These are phyloP conservation scores for Diadumene lineata DNA, from an alignment of 92 coral and sea anemone species.

Conservation along the genomic window DNA sequence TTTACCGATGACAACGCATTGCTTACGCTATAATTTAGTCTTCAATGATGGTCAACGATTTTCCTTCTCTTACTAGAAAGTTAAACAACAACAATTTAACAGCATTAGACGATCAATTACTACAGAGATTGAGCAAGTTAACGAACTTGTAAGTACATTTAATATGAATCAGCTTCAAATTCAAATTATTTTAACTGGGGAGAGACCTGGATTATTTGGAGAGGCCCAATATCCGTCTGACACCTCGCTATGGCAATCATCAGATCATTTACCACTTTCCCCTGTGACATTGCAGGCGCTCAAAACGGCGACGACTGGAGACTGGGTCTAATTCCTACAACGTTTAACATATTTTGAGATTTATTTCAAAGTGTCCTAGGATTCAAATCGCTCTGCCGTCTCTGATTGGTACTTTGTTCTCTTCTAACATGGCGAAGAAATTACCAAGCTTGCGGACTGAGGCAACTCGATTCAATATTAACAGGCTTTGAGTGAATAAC, in stretches of 20 bases:
- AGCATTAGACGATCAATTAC: constrained; percentile 3
- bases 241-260: no score
- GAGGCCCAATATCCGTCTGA: not conserved
- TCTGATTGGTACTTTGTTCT: no score
- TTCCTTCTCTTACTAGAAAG: constrained; percentile 6
- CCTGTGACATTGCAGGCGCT: no score
- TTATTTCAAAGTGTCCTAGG: no score
- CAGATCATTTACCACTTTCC: no score
- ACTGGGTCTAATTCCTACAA: no score
- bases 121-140: constrained; percentile 4
- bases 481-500: not conserved
- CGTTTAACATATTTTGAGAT: no score
- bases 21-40: no score
- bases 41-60: no score
- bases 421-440: not conserved
- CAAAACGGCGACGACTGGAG: no score
- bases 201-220: not conserved
- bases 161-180: not conserved
- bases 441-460: not conserved
- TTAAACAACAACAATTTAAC: constrained; percentile 22
- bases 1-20: no score
- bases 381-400: no score
- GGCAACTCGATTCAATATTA: not conserved
- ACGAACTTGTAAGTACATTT: constrained; percentile 10
- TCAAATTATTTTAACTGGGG: not conserved